Evolutionary conservation across 2,888 invertebrate genomes (phyloP).

Genomic region (Nephrotoma guestfalica): DNA sequence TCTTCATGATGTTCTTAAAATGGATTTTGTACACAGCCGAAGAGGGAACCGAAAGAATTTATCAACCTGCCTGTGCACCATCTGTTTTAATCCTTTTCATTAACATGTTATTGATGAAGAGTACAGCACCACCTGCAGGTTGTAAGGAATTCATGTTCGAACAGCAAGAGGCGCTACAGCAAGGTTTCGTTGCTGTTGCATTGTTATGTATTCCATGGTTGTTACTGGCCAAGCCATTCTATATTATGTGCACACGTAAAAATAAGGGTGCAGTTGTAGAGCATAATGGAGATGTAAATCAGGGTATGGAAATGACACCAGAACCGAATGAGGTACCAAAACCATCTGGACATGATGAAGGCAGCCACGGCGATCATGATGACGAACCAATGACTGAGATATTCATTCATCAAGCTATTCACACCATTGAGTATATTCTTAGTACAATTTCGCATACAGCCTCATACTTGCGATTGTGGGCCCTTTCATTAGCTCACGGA

Average conservation of each 20-base stretch:
- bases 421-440: conserved; percentile 92
- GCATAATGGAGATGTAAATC: conserved; percentile 48
- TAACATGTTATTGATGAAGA: conserved; percentile 85
- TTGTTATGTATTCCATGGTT: conserved; percentile 77
- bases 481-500: conserved; percentile 87
- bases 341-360: conserved; percentile 12
- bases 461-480: conserved; percentile 93
- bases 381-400: conserved; percentile 69
- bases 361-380: conserved; percentile 22
- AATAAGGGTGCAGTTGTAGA: conserved; percentile 26
- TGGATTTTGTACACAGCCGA: conserved; percentile 54
- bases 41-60: conserved; percentile 17
- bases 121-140: conserved; percentile 26
- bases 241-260: conserved; percentile 39
- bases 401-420: conserved; percentile 88
- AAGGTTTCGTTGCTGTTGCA: conserved; percentile 55
- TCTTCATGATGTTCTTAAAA: conserved; percentile 72
- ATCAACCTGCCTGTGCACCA: conserved; percentile 55
- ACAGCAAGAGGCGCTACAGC: conserved; percentile 53
- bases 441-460: conserved; percentile 96
- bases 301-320: conserved; percentile 49
- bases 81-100: conserved; percentile 88
- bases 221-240: conserved; percentile 73
- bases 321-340: conserved; percentile 18
- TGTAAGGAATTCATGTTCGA: conserved; percentile 46